Base-by-base conservation (phyloP, 2,888 invertebrate genomes). In the Phortica okadai region DNA sequence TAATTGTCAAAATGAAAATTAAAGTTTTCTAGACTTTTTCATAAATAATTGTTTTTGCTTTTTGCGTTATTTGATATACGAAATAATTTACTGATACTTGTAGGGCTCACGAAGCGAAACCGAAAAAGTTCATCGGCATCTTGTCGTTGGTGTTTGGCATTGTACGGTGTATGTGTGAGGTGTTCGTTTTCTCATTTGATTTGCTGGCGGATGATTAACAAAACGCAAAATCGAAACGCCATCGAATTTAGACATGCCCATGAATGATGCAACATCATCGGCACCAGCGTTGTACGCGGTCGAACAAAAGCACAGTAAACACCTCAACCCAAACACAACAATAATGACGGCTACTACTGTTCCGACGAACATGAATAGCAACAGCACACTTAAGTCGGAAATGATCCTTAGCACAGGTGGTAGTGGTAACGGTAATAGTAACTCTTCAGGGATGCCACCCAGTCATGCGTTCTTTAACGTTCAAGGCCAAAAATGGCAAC, bases 401-500 rank as follows among this genome's bases (percentile, higher is more conserved):
- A 76, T 78, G 21, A 41, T 54, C 41, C 16, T n/a, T 11, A 58
- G 77, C 62, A 78, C 79, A 5, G 77, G 79, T 11, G 76, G 72
- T 0, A 78, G 77, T 14, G 59, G 75, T 1, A 76, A 77, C 25
- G 80, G 76, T 2, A 72, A 72, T 0, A 62, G 21, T 45, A 69
- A 69, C 21, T 54, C 70, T 6, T 11, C 56, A 6, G 44, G n/a
- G 7, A 2, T 72, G 7, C 33, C 56, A n/a, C 56, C 69, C 14
- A 78, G 78, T n/a, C 44, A 77, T 6, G 59, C 78, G 0, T 41
- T 85, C 11, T 41, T 66, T 16, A 64, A 73, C 62, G 16, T 89
- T 77, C 90, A 89, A 76, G 89, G 90, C 0, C 88, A 89, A 72
- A 90, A 89, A 74, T 90, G 90, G 90, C 88, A 86, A 11, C 88